A percentile compares a stretch with the other conserved stretches of the same genome.
These are phyloP conservation scores for Cyprinella venusta DNA, from an alignment of 2,797 vertebrate genomes.

Conservation along the genomic window DNA sequence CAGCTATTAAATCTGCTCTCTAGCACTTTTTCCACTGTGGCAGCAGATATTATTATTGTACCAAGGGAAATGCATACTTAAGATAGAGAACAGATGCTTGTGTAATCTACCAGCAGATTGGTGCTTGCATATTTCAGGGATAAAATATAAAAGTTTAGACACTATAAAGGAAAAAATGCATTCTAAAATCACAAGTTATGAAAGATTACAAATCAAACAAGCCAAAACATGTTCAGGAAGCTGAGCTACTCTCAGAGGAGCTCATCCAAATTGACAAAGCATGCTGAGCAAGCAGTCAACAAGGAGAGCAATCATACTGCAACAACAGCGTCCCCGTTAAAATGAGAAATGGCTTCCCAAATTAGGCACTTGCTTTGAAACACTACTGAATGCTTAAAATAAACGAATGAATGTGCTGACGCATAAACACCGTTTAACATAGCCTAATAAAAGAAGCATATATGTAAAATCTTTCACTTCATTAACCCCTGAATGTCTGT, in stretches of 20 bases:
- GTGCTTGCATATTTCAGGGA: conserved; percentile 6
- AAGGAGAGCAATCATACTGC: conserved; percentile 15
- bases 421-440: neutral
- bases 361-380: conserved; percentile 24
- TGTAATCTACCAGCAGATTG: conserved; percentile 22
- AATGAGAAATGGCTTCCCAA: conserved; percentile 41
- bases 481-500: neutral
- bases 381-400: neutral
- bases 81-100: conserved; percentile 34
- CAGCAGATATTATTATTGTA: neutral
- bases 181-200: conserved; percentile 19
- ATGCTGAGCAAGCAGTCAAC: conserved; percentile 37
- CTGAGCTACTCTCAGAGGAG: conserved; percentile 17
- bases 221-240: conserved; percentile 20
- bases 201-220: conserved; percentile 29
- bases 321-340: conserved; percentile 17
- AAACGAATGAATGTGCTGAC: neutral
- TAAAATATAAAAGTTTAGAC: neutral
- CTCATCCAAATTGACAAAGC: conserved; percentile 25
- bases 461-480: neutral
- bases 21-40: neutral
- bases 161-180: neutral
- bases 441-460: neutral
- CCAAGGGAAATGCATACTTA: conserved; percentile 20
- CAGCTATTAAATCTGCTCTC: conserved; percentile 18